phyloP scores from a whole-genome alignment of 2,113 vertebrate genomes.

The Murina feae region DNA sequence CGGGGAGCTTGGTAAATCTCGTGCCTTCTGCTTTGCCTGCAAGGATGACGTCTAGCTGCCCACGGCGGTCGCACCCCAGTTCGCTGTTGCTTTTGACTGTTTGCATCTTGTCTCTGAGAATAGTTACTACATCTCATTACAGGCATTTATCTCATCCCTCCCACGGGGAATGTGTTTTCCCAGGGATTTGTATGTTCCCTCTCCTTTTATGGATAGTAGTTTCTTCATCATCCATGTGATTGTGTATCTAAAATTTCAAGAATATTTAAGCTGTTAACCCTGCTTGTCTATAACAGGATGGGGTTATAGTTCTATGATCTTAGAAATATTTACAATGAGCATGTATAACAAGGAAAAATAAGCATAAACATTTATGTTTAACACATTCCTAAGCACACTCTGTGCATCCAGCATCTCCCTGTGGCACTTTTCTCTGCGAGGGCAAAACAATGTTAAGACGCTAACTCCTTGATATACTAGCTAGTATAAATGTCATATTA shows the following conservation, averaged over 20 bases:
- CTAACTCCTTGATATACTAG: conserved; percentile 78
- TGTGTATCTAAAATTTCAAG: conserved; percentile 32
- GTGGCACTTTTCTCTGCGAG: conserved; percentile 53
- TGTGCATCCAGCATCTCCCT: background rate
- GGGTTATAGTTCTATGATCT: background rate
- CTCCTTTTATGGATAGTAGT: conserved; percentile 50
- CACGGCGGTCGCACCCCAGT: background rate
- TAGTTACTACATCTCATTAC: conserved; percentile 62
- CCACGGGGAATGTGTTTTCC: conserved; percentile 53
- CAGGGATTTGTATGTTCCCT: conserved; percentile 34
- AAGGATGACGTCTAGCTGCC: conserved; percentile 48
- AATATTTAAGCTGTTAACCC: conserved; percentile 26
- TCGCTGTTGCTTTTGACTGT: conserved; percentile 67
- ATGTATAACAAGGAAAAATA: background rate
- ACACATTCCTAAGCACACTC: background rate
- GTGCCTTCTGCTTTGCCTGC: conserved; percentile 67
- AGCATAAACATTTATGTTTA: background rate
- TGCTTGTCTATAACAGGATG: background rate
- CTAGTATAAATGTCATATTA: conserved; percentile 80
- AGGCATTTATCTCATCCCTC: conserved; percentile 67
- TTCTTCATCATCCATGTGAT: conserved; percentile 34
- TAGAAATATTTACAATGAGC: background rate
- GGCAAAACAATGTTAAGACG: conserved; percentile 81
- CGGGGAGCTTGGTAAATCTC: conserved; percentile 77
- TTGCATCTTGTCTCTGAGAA: conserved; percentile 69